Evolutionary conservation across 2,797 vertebrate genomes (phyloP).

Genomic region (Chrosomus eos): DNA sequence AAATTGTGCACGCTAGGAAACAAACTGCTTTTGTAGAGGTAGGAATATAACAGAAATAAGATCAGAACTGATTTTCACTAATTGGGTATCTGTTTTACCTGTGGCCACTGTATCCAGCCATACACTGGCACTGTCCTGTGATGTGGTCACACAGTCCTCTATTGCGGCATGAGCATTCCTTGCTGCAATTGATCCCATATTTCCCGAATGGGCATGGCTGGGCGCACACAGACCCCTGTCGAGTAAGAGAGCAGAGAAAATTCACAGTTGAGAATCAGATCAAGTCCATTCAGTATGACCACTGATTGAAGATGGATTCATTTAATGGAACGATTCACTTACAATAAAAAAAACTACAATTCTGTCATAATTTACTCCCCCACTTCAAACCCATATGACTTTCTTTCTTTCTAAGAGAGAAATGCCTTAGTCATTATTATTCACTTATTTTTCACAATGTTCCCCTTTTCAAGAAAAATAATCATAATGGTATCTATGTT

Average conservation of each 20-base stretch:
- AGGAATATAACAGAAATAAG: neutral
- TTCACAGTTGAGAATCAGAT: conserved; percentile 3
- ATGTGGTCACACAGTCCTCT: conserved; percentile 92
- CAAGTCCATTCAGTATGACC: neutral
- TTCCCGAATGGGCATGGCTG: conserved; percentile 93
- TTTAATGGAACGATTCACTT: neutral
- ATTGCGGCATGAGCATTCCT: conserved; percentile 95
- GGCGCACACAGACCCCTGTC: conserved; percentile 93
- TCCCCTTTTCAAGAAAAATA: neutral
- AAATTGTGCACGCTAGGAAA: neutral
- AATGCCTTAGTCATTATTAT: neutral
- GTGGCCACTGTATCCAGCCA: conserved; percentile 92
- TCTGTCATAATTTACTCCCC: neutral
- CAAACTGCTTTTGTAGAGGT: conserved; percentile 1
- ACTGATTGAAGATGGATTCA: neutral
- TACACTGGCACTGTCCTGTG: conserved; percentile 91
- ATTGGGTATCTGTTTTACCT: conserved; percentile 77
- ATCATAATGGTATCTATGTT: neutral
- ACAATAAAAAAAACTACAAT: neutral
- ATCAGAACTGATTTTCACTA: conserved; percentile 1
- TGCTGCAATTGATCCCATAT: conserved; percentile 95
- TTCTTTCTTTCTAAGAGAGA: neutral
- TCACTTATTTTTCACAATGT: neutral
- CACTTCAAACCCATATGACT: neutral
- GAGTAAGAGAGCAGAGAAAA: conserved; percentile 21